A percentile compares a stretch with the other conserved stretches of the same genome.
Conservation (phyloP, 2,113 vertebrate genomes). For the Ailurus styani region DNA sequence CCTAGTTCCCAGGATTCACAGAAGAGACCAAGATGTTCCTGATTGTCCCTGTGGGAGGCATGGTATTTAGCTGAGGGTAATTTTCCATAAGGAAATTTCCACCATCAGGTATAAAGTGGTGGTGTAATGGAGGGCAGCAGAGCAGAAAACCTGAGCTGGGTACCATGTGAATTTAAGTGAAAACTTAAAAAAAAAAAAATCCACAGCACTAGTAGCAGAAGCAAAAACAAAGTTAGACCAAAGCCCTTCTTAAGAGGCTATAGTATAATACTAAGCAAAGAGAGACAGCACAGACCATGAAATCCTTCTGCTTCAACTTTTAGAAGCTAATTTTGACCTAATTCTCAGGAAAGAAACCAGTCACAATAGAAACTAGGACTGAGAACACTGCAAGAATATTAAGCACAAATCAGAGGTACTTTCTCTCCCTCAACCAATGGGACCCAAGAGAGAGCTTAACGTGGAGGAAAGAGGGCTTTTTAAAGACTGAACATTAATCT, state of each 20-base stretch:
- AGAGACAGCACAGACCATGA: not conserved
- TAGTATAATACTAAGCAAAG: no score
- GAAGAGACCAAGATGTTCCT: not conserved
- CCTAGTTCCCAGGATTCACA: not conserved
- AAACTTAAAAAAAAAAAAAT: not conserved
- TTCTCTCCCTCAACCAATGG: not conserved
- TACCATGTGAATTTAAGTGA: not conserved
- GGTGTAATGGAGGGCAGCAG: accelerated
- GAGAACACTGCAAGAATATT: not conserved
- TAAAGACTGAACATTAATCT: not conserved
- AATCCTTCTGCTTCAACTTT: not conserved
- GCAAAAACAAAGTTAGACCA: not conserved
- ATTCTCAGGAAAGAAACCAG: not conserved
- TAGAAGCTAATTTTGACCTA: not conserved
- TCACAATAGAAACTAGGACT: not conserved
- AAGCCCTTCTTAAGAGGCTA: not conserved
- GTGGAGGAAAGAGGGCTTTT: not conserved
- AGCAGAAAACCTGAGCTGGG: not conserved
- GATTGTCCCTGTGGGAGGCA: not conserved
- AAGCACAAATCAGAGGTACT: not conserved
- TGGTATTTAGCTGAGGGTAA: not conserved
- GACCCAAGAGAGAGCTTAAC: not conserved
- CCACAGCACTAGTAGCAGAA: not conserved
- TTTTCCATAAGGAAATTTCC: not conserved
- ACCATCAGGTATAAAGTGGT: not conserved